phyloP scores from a whole-genome alignment of 2,113 vertebrate species.

The Peromyscus leucopus region DNA sequence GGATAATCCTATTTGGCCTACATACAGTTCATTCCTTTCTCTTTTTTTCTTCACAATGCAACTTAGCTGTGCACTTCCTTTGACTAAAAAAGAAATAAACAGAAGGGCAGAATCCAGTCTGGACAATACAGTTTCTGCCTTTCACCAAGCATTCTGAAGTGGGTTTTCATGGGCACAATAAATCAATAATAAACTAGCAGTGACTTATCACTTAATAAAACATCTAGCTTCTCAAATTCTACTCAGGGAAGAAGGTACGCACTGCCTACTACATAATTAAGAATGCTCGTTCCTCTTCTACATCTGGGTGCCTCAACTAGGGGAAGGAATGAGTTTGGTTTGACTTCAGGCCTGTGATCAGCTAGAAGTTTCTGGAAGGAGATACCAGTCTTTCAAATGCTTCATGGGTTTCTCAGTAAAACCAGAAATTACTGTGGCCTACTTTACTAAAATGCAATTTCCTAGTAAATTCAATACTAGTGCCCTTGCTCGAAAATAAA shows the following conservation, averaged over 20 bases:
- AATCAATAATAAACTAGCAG: conserved; percentile 20
- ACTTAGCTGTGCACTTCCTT: conserved; percentile 67
- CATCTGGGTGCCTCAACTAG: neutral
- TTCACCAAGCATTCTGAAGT: neutral
- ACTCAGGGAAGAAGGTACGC: neutral
- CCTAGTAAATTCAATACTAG: neutral
- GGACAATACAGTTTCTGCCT: conserved; percentile 8
- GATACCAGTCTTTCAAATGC: neutral
- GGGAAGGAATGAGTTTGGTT: neutral
- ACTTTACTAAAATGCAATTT: conserved; percentile 35
- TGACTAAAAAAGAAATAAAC: conserved; percentile 25
- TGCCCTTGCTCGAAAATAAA: conserved; percentile 21
- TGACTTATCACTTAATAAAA: conserved; percentile 18
- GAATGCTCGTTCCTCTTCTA: neutral
- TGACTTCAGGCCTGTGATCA: neutral
- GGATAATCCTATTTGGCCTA: conserved; percentile 85
- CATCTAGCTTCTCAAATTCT: conserved; percentile 20
- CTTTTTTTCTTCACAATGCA: conserved; percentile 56
- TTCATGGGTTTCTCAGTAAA: conserved; percentile 12
- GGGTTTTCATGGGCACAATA: conserved; percentile 57
- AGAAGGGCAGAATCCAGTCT: neutral
- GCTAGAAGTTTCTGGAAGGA: neutral
- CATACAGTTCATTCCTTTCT: conserved; percentile 64
- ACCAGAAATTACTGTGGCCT: neutral
- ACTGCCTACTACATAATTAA: neutral